These are phyloP conservation scores for Diabrotica undecimpunctata DNA, from an alignment of 1,140 invertebrate genomes.

Conservation along the genomic window DNA sequence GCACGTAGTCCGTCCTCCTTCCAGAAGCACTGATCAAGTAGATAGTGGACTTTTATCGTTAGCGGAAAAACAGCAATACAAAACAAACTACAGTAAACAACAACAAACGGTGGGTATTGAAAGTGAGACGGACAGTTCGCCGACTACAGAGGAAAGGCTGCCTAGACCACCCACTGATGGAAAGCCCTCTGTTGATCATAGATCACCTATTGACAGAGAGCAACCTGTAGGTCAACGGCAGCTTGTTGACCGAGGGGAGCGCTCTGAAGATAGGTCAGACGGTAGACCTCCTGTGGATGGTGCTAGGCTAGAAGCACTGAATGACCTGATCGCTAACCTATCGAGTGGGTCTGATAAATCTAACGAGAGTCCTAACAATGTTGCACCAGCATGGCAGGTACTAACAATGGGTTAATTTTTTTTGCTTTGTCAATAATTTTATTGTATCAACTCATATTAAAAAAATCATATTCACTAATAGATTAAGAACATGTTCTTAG, in stretches of 20 bases:
- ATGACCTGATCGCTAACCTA: slow-evolving; percentile 45
- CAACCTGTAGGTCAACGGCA: background rate
- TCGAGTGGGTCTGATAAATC: slow-evolving; percentile 44
- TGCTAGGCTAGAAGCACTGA: slow-evolving; percentile 43
- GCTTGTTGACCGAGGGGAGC: background rate
- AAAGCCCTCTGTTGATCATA: background rate
- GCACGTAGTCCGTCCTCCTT: slow-evolving; percentile 36
- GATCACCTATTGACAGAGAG: background rate
- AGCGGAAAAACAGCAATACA: slow-evolving; percentile 45
- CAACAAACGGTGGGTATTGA: slow-evolving; percentile 15
- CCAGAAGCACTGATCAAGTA: slow-evolving; percentile 39
- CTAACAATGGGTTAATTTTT: slow-evolving; percentile 32
- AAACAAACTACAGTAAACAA: slow-evolving; percentile 10
- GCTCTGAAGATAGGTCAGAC: slow-evolving; percentile 27
- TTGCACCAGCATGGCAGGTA: slow-evolving; percentile 48
- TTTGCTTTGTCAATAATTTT: slow-evolving; percentile 3
- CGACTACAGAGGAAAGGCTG: slow-evolving; percentile 27
- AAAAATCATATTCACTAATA: background rate
- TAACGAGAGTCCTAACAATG: slow-evolving; percentile 44
- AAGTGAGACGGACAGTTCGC: slow-evolving; percentile 50
- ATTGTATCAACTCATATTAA: background rate
- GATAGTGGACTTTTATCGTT: slow-evolving; percentile 50
- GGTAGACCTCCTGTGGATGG: slow-evolving; percentile 23
- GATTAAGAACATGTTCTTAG: too few relatives aligned
- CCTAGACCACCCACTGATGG: slow-evolving; percentile 25